Evolutionary conservation across 2,888 invertebrate species (phyloP).

Genomic region (Apotomis turbidana): DNA sequence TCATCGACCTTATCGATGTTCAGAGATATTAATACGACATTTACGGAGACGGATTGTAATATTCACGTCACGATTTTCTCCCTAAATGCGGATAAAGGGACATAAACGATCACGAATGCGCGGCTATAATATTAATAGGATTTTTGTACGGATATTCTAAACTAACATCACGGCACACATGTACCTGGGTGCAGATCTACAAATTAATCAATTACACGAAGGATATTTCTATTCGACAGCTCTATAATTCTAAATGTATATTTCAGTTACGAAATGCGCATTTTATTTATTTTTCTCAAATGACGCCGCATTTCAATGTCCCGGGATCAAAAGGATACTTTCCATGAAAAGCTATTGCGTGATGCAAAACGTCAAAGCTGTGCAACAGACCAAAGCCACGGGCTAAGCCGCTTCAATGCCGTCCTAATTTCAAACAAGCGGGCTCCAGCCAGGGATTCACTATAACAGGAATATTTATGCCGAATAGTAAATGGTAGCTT

Average conservation of each 20-base stretch:
- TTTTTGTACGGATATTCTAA: no score
- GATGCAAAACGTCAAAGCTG: conserved; percentile 23
- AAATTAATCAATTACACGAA: no score
- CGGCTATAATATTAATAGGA: no score
- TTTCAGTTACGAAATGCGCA: not conserved
- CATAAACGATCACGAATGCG: no score
- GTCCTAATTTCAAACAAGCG: conserved; percentile 33
- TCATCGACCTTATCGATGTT: conserved; percentile 2
- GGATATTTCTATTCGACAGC: no score
- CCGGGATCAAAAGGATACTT: conserved; percentile 1
- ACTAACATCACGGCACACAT: no score
- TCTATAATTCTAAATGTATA: no score
- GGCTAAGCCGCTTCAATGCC: conserved; percentile 31
- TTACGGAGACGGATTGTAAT: not conserved
- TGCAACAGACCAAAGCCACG: conserved; percentile 21
- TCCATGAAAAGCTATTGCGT: conserved; percentile 12
- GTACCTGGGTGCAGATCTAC: no score
- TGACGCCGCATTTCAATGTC: not conserved
- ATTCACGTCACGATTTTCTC: not conserved
- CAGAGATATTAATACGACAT: not conserved
- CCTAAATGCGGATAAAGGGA: not conserved
- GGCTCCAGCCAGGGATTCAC: conserved; percentile 1
- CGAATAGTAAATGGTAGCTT: conserved; percentile 12
- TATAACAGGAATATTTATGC: conserved; percentile 6
- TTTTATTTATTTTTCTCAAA: no score